Conservation (phyloP, 1,140 invertebrate species). For the Conus betulinus region DNA sequence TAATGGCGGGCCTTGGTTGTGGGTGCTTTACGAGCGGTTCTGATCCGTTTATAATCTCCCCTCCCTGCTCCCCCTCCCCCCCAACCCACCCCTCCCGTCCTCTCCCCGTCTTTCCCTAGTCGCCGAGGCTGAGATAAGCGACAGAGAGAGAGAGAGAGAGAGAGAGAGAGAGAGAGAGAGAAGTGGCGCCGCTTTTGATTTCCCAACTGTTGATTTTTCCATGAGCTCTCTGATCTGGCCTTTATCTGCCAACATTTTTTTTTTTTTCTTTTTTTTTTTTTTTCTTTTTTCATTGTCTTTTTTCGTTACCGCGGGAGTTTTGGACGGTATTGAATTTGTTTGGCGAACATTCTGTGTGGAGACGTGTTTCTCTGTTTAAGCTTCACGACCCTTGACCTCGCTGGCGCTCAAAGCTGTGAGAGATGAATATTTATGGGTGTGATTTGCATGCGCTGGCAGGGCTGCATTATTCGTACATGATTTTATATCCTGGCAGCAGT, state of each 20-base stretch:
- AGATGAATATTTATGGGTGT: constrained; percentile 10
- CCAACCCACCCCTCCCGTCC: too few species aligned
- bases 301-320: too few species aligned
- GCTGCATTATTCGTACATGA: background rate
- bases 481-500: background rate
- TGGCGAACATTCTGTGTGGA: background rate
- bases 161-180: background rate
- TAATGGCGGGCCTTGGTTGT: constrained; percentile 31
- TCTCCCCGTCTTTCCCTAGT: background rate
- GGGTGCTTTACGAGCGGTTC: constrained; percentile 25
- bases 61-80: too few species aligned
- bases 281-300: background rate
- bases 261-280: background rate
- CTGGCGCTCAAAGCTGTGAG: background rate
- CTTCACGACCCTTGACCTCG: background rate
- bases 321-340: background rate
- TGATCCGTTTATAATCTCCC: constrained; percentile 30
- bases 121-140: background rate
- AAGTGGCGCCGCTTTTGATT: constrained; percentile 26
- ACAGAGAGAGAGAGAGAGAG: background rate
- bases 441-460: constrained; percentile 2
- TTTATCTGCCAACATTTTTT: constrained; percentile 30
- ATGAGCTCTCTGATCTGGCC: constrained; percentile 27
- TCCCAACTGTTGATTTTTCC: constrained; percentile 38
- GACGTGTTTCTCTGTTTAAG: constrained; percentile 9